A percentile compares a stretch with the other conserved stretches of the same genome.
phyloP scores from a whole-genome alignment of 2,797 vertebrate species.

The Hapalemur alaotrensis region DNA sequence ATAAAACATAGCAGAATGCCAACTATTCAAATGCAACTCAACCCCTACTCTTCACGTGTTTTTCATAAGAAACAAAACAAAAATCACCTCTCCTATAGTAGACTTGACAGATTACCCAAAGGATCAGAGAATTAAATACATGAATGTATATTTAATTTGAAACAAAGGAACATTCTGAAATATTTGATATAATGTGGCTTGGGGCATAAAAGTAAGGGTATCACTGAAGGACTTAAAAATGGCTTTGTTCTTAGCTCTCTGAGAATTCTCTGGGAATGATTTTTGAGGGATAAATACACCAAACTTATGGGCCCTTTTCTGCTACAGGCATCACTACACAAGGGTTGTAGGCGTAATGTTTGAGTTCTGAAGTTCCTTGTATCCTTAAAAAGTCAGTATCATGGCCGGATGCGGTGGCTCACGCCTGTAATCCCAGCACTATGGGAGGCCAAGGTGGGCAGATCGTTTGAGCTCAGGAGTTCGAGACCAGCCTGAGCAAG shows the following conservation, averaged over 20 bases:
- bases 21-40: constrained; percentile 13
- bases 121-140: neutral
- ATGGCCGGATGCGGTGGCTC: too few species aligned
- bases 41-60: neutral
- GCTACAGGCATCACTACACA: neutral
- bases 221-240: constrained; percentile 18
- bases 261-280: neutral
- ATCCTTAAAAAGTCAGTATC: constrained; percentile 1
- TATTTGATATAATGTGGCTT: constrained; percentile 8
- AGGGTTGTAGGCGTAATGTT: neutral
- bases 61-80: constrained; percentile 33
- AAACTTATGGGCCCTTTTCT: neutral
- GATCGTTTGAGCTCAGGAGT: too few species aligned
- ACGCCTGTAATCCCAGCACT: too few species aligned
- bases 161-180: neutral
- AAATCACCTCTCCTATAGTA: neutral
- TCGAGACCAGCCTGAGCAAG: too few species aligned
- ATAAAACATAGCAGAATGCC: neutral
- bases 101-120: neutral
- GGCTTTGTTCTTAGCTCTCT: neutral
- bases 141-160: neutral
- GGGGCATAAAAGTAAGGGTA: neutral
- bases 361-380: neutral
- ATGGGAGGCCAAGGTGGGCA: too few species aligned
- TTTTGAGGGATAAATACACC: neutral